Evolutionary conservation across 2,888 invertebrate genomes (phyloP), one percentile per base, ranked within the genome.

Genomic region (Lasioglossum calceatum): DNA sequence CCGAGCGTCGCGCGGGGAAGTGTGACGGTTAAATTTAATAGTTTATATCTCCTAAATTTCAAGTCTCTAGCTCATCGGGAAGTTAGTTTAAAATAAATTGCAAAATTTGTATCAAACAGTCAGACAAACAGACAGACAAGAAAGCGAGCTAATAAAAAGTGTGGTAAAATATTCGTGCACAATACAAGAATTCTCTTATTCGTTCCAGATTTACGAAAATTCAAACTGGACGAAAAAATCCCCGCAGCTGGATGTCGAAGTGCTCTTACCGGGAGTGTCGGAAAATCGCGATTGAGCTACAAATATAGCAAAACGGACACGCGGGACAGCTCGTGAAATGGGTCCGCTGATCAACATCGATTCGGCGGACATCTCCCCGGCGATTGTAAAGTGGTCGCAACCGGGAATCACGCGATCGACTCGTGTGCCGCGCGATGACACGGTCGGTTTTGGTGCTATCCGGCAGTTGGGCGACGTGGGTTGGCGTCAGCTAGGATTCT

Each of bases 401-500:
- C 42, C 42, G 23, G 42, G 36, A 64, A 54, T 23, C 42, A 32
- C 70, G 36, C 42, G 32, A 23, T 70, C 64, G 16, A 42, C 77
- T 39, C 42, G 10, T 16, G 3, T 27, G 67, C 81, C 42, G 12
- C 58, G 36, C 27, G 74, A 36, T 70, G 36, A 36, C 36, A 58
- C 36, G 75, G 16, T 32, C 85, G 81, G 75, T 76, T 82, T 78
- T 42, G 44, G 42, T 12, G 47, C 42, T 54, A 27, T 54, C 32
- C 54, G 50, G 61, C 42, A n/a, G 73, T 23, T 12, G 10, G 64
- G 4, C 64, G 61, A 4, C 75, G 16, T 32, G 44, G 74, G 10
- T 44, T 12, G 27, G 70, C 81, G 78, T 85, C 83, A 81, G 61
- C 72, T n/a, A 19, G 76, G 78, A 87, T 88, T 72, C 84, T 75